Conservation (phyloP, 2,888 invertebrate species). For the Hypomecis atomaria region DNA sequence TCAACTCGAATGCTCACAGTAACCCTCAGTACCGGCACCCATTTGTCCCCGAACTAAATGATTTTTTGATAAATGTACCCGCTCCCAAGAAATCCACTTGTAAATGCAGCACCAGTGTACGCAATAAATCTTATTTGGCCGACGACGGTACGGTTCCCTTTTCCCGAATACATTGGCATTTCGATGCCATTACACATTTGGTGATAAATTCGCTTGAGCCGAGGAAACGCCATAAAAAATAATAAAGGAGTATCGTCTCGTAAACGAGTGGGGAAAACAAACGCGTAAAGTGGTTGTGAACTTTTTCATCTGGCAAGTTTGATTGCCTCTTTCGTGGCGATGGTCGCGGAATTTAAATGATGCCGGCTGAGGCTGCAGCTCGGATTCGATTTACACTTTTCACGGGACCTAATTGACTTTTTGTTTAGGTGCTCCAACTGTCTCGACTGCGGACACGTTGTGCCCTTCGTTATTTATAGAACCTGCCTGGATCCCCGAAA, state of each 20-base stretch:
- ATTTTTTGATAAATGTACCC: constrained; percentile 54
- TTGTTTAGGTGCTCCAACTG: constrained; percentile 25
- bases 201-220: constrained; percentile 59
- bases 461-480: constrained; percentile 21
- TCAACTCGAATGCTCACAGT: constrained; percentile 27
- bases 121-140: constrained; percentile 50
- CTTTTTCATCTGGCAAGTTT: constrained; percentile 73
- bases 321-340: constrained; percentile 56
- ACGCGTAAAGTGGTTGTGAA: constrained; percentile 44
- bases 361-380: constrained; percentile 39
- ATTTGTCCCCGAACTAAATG: constrained; percentile 48
- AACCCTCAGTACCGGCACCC: constrained; percentile 30
- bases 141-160: constrained; percentile 53
- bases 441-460: constrained; percentile 6
- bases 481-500: background rate
- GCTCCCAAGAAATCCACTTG: constrained; percentile 46
- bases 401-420: constrained; percentile 38
- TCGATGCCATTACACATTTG: constrained; percentile 51
- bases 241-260: constrained; percentile 56
- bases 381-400: constrained; percentile 31
- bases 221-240: constrained; percentile 58
- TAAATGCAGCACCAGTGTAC: constrained; percentile 50
- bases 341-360: constrained; percentile 64
- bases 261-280: constrained; percentile 47
- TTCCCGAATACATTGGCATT: constrained; percentile 51